Conservation (phyloP, 2,113 vertebrate genomes). For the Cyanistes caeruleus region DNA sequence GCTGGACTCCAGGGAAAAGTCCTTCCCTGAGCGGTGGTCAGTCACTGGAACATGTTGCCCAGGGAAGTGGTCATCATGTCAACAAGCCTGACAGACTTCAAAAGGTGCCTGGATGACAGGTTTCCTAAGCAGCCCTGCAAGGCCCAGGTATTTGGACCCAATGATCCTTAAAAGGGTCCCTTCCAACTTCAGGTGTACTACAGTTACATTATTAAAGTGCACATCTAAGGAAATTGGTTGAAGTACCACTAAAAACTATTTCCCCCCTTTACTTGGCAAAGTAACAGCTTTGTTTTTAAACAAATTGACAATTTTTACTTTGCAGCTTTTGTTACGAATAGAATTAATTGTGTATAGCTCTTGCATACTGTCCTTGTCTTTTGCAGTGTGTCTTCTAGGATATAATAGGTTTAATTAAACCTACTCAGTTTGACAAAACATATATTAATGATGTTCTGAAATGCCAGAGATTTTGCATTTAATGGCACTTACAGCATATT, state of each 20-base stretch:
- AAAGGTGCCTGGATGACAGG: background rate
- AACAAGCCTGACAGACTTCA: background rate
- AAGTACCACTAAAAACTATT: background rate
- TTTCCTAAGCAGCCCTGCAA: background rate
- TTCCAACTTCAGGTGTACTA: background rate
- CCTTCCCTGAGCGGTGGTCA: background rate
- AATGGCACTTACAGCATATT: background rate
- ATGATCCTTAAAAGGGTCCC: background rate
- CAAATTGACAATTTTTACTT: background rate
- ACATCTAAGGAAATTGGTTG: background rate
- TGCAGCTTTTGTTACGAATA: background rate
- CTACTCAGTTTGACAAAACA: background rate
- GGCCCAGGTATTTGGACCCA: background rate
- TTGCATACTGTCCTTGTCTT: background rate
- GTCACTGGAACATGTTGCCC: background rate
- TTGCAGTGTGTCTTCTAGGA: background rate
- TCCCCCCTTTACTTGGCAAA: background rate
- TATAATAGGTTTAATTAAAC: slow-evolving; percentile 5
- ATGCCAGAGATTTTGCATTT: background rate
- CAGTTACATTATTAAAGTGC: background rate
- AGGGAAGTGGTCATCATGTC: background rate
- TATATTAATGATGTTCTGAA: background rate
- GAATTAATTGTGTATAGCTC: background rate
- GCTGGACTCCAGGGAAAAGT: background rate
- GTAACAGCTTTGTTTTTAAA: background rate